phyloP scores from a whole-genome alignment of 2,797 vertebrate genomes.

The Pipistrellus pygmaeus region DNA sequence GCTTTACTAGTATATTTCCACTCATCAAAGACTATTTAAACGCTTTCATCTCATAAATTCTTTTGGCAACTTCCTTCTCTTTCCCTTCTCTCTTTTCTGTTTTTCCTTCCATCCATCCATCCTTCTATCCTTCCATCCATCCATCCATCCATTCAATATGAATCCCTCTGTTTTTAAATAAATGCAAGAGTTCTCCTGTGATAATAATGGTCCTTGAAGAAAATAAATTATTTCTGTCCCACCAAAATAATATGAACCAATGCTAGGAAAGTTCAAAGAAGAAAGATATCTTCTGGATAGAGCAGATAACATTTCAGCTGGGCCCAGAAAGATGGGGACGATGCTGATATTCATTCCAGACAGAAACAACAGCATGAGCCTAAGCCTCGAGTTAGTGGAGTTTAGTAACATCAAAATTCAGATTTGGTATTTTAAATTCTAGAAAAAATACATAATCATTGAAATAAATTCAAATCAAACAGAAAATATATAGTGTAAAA shows the following conservation, averaged over 20 bases:
- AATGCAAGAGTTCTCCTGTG: not conserved
- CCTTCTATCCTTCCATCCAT: not conserved
- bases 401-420: not conserved
- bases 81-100: not conserved
- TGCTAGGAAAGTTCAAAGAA: not conserved
- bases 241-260: not conserved
- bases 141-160: not conserved
- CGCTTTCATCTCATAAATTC: not conserved
- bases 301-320: not conserved
- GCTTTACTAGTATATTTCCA: not conserved
- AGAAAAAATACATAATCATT: not conserved
- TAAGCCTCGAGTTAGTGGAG: not conserved
- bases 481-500: not conserved
- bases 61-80: constrained; percentile 37
- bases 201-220: not conserved
- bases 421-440: constrained; percentile 7
- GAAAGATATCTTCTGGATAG: not conserved
- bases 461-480: not conserved
- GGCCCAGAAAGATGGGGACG: not conserved
- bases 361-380: not conserved
- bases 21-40: constrained; percentile 13
- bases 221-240: not conserved
- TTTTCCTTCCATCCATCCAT: not conserved
- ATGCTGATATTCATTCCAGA: not conserved
- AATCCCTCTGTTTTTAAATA: constrained; percentile 27